These are phyloP conservation scores for Ceratoteleas bidentatus DNA, from an alignment of 1,140 invertebrate genomes.

Conservation along the genomic window DNA sequence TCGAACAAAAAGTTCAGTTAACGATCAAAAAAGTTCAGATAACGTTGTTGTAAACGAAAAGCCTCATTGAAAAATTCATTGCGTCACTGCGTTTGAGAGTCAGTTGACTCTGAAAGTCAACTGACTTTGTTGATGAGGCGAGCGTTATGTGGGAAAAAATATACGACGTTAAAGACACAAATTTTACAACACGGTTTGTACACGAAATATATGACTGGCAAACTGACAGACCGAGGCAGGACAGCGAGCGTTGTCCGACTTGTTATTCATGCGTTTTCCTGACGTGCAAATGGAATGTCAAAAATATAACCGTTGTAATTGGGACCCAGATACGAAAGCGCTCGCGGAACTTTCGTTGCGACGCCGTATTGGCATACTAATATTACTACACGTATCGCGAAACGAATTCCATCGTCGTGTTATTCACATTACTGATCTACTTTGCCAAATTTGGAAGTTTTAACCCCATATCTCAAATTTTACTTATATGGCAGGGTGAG, in stretches of 20 bases:
- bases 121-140: too few species aligned
- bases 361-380: background rate
- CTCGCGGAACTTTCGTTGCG: conserved; percentile 13
- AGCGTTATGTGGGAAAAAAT: conserved; percentile 18
- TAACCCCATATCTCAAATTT: too few species aligned
- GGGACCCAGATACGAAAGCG: conserved; percentile 28
- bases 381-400: background rate
- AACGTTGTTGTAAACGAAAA: too few species aligned
- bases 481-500: too few species aligned
- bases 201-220: conserved; percentile 44
- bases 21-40: too few species aligned
- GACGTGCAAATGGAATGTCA: conserved; percentile 55
- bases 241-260: conserved; percentile 32
- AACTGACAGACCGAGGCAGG: conserved; percentile 53
- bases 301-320: conserved; percentile 49
- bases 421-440: too few species aligned
- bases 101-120: too few species aligned
- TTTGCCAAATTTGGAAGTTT: too few species aligned
- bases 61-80: too few species aligned
- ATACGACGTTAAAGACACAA: conserved; percentile 29
- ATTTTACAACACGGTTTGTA: conserved; percentile 26
- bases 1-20: too few species aligned
- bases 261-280: conserved; percentile 50
- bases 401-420: too few species aligned
- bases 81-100: too few species aligned